Base-by-base conservation (phyloP, 2,888 invertebrate genomes). In the Sceliomorpha sp. region DNA sequence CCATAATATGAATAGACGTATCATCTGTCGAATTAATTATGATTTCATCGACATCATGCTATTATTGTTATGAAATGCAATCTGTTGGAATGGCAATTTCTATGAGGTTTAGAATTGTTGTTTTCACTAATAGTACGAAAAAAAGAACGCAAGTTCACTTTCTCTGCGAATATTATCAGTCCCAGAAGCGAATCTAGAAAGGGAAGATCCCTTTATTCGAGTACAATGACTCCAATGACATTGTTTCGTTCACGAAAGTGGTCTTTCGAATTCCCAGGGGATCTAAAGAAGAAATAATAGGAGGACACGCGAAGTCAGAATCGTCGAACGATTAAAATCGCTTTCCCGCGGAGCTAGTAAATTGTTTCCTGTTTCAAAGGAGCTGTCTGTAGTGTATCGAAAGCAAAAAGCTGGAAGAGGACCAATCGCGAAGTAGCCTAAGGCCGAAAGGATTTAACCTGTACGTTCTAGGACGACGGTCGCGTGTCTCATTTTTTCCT, bases 261-360 rank as follows among this genome's bases (percentile, higher is more conserved):
- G 44, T 51, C 74, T 40, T 40, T 53, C 34, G 34, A 51, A 58
- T 75, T 74, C 73, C 66, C 70, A 72, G 51, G 59, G 64, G 71
- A 72, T 62, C 55, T 59, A 34, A 48, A 50, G 51, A 51, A 68
- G 66, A 68, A 67, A 66, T 73, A 72, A 67, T 73, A 37, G 44
- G 40, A 47, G 62, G 63, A 48, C 62, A 70, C 64, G 62, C 71
- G 72, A 70, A 58, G 64, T 58, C 48, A 59, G 70, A 27, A 73
- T 73, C 68, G 59, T 45, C 70, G 59, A 77, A 74, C 74, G 74
- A 78, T 79, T 73, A 72, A 71, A 76, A 78, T 80, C 77, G 78
- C 81, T 82, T 80, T 81, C 80, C 74, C 77, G 75, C 68, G 60
- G 39, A 69, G 53, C 50, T 39, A 56, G 73, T 69, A 69, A 73